Conservation (phyloP, 2,888 invertebrate species). For the Lingula anatina region DNA sequence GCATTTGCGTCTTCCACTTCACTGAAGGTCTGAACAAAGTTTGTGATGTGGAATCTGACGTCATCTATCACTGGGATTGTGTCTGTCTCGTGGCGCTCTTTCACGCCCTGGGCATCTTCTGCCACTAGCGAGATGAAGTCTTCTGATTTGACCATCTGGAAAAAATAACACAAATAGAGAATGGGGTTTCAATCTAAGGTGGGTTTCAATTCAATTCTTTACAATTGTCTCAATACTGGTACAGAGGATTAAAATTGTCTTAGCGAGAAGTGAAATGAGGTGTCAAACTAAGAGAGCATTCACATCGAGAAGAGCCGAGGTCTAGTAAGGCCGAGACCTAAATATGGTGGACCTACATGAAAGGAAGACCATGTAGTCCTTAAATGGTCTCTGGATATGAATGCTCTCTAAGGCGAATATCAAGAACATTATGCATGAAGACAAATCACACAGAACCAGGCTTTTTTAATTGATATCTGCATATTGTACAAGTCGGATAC, state of each 20-base stretch:
- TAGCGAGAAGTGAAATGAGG: too few relatives aligned
- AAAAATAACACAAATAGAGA: too few relatives aligned
- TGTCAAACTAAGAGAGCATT: too few relatives aligned
- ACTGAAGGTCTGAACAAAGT: constrained; percentile 49
- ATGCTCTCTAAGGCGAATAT: neutral
- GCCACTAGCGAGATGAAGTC: constrained; percentile 52
- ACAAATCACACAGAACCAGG: neutral
- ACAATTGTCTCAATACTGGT: too few relatives aligned
- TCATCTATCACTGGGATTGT: constrained; percentile 54
- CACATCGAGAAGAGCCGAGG: too few relatives aligned
- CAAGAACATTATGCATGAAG: neutral
- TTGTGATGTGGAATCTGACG: constrained; percentile 55
- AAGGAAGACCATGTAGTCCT: too few relatives aligned
- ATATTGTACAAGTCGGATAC: too few relatives aligned
- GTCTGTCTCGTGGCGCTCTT: constrained; percentile 55
- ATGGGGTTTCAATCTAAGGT: too few relatives aligned
- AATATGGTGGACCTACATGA: too few relatives aligned
- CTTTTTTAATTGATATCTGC: constrained; percentile 1
- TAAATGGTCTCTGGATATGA: neutral
- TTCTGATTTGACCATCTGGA: constrained; percentile 44
- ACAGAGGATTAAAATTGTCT: too few relatives aligned
- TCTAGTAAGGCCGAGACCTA: too few relatives aligned
- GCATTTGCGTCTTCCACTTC: constrained; percentile 53
- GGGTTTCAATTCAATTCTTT: too few relatives aligned
- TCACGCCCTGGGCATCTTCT: constrained; percentile 53